Evolutionary conservation across 2,113 vertebrate genomes (phyloP).

Genomic region (Xenotilapia caudafasciata): DNA sequence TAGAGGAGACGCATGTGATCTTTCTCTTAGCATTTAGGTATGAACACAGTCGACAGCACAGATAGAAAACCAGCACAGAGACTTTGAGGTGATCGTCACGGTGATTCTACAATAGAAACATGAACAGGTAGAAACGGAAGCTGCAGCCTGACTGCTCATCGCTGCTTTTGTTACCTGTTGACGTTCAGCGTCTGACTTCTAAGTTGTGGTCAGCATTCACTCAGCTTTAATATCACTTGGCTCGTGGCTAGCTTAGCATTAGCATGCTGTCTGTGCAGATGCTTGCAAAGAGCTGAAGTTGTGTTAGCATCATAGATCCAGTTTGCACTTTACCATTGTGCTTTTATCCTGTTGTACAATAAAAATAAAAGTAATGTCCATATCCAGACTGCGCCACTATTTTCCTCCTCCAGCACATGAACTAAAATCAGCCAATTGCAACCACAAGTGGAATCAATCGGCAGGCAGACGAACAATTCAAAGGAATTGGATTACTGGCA

Average conservation of each 20-base stretch:
- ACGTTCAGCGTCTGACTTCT: accelerated
- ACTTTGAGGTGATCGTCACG: accelerated
- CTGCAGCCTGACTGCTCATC: neutral
- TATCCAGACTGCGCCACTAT: accelerated
- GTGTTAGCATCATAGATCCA: neutral
- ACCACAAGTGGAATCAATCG: neutral
- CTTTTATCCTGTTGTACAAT: neutral
- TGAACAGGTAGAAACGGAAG: accelerated
- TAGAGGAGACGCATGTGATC: accelerated
- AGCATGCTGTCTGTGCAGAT: neutral
- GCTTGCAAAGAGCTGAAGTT: neutral
- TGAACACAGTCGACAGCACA: neutral
- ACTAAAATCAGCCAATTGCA: neutral
- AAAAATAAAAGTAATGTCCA: neutral
- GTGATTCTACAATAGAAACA: neutral
- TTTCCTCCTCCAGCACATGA: neutral
- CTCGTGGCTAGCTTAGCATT: neutral
- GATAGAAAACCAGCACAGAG: neutral
- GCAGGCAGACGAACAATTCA: neutral
- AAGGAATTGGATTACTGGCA: neutral
- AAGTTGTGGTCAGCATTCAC: neutral
- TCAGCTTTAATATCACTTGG: neutral
- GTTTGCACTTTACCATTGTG: neutral
- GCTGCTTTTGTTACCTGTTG: neutral
- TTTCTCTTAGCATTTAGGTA: neutral